These are phyloP conservation scores for Tuberolachnus salignus DNA, from an alignment of 2,888 invertebrate species.

Conservation along the genomic window DNA sequence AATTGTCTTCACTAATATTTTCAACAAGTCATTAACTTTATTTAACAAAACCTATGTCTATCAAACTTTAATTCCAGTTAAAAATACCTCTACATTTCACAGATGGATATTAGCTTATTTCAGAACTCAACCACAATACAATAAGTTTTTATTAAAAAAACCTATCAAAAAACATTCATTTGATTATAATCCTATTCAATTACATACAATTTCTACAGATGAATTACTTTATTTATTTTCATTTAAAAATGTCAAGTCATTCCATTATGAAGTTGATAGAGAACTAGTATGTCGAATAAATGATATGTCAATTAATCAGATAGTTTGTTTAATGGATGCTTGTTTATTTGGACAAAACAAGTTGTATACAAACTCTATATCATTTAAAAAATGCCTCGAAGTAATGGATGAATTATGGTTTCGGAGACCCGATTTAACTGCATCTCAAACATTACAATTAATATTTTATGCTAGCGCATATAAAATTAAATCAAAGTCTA, in stretches of 20 bases:
- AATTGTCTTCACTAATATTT: neutral
- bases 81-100: slow-evolving; percentile 22
- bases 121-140: slow-evolving; percentile 23
- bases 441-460: slow-evolving; percentile 43
- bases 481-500: slow-evolving; percentile 28
- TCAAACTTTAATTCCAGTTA: neutral
- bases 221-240: slow-evolving; percentile 36
- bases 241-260: neutral
- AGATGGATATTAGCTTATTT: slow-evolving; percentile 33
- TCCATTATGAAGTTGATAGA: slow-evolving; percentile 17
- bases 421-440: slow-evolving; percentile 44
- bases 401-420: slow-evolving; percentile 48
- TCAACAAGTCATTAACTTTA: slow-evolving; percentile 1
- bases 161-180: neutral
- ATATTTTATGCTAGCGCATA: slow-evolving; percentile 39
- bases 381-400: slow-evolving; percentile 34
- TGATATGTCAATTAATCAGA: slow-evolving; percentile 27
- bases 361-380: slow-evolving; percentile 16
- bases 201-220: slow-evolving; percentile 19
- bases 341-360: slow-evolving; percentile 23
- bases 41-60: neutral
- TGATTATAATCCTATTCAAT: neutral
- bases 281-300: slow-evolving; percentile 28
- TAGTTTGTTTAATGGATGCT: slow-evolving; percentile 35
- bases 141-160: slow-evolving; percentile 33